Evolutionary conservation across 2,113 vertebrate species (phyloP).

Genomic region (Astur gentilis): DNA sequence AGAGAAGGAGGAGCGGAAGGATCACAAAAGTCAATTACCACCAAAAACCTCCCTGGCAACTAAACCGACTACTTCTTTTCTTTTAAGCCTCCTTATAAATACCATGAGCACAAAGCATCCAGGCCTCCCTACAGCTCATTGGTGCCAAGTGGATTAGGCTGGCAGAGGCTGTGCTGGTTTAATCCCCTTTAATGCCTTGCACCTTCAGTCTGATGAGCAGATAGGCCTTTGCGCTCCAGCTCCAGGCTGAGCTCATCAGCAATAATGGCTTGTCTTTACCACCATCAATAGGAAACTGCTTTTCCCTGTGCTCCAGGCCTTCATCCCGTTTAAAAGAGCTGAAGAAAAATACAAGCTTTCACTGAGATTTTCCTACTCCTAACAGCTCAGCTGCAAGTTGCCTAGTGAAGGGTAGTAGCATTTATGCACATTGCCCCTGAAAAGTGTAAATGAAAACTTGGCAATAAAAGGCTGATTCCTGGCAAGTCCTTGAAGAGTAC

Average conservation of each 20-base stretch:
- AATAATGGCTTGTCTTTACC: not conserved
- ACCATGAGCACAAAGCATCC: slow-evolving; percentile 35
- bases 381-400: not conserved
- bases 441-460: not conserved
- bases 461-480: not conserved
- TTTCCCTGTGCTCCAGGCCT: not conserved
- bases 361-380: not conserved
- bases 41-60: slow-evolving; percentile 17
- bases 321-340: not conserved
- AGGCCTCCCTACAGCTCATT: slow-evolving; percentile 46
- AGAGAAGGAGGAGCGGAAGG: not conserved
- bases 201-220: slow-evolving; percentile 45
- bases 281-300: not conserved
- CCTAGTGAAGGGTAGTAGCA: not conserved
- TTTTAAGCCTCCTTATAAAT: slow-evolving; percentile 34
- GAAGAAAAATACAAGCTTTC: not conserved
- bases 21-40: slow-evolving; percentile 13
- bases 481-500: not conserved
- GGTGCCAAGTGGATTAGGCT: slow-evolving; percentile 66
- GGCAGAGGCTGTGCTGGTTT: slow-evolving; percentile 39
- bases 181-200: slow-evolving; percentile 56
- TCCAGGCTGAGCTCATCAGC: slow-evolving; percentile 29
- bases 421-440: not conserved
- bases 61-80: slow-evolving; percentile 32
- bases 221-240: not conserved